Evolutionary conservation across 2,888 invertebrate species (phyloP).

Genomic region (Agrilus mali): DNA sequence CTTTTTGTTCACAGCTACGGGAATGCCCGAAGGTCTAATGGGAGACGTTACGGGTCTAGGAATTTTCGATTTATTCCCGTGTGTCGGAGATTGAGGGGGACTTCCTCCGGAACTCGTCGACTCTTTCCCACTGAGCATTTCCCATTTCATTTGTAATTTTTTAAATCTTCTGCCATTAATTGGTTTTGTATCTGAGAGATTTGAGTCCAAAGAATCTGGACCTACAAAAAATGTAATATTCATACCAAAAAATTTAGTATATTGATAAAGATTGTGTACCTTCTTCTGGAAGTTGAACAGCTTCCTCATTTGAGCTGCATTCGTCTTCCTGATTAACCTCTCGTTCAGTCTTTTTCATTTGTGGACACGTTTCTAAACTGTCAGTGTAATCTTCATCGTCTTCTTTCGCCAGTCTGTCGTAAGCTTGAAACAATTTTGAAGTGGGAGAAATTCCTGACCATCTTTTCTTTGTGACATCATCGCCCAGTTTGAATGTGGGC

Average conservation of each 20-base stretch:
- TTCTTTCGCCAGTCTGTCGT: conserved; percentile 52
- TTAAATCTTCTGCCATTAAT: conserved; percentile 56
- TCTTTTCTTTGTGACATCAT: conserved; percentile 45
- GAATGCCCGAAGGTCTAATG: conserved; percentile 48
- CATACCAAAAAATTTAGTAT: too few species aligned
- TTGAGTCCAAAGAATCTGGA: conserved; percentile 30
- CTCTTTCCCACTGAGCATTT: conserved; percentile 52
- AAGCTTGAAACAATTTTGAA: conserved; percentile 58
- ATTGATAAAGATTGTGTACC: too few species aligned
- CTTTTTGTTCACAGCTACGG: conserved; percentile 33
- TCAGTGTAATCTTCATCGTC: conserved; percentile 62
- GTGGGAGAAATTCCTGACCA: conserved; percentile 63
- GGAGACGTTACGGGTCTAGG: conserved; percentile 65
- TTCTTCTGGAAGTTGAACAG: conserved; percentile 14
- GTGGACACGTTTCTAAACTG: conserved; percentile 47
- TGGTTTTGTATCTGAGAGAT: conserved; percentile 30
- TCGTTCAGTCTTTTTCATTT: conserved; percentile 3
- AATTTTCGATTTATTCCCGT: conserved; percentile 53
- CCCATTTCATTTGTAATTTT: conserved; percentile 69
- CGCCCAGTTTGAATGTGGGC: conserved; percentile 29
- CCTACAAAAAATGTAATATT: conserved; percentile 13
- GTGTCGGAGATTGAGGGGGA: conserved; percentile 32
- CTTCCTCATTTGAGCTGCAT: conserved; percentile 14
- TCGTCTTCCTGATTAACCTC: conserved; percentile 10
- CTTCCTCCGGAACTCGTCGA: conserved; percentile 24